These are phyloP conservation scores for Scartelaos histophorus DNA, from an alignment of 2,113 vertebrate species.

Conservation along the genomic window DNA sequence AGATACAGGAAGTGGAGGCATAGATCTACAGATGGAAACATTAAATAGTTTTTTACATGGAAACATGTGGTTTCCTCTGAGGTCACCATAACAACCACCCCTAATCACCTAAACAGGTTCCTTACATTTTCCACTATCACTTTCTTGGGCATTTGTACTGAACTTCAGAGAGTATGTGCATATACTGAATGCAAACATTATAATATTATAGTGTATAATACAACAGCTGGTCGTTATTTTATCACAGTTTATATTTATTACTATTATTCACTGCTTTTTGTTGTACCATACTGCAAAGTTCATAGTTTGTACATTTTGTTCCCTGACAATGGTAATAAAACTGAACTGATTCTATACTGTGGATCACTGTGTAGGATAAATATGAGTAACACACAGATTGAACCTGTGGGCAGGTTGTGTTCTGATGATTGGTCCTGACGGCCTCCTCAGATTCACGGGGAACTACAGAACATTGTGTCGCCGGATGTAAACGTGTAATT, in stretches of 20 bases:
- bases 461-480: constrained; percentile 31
- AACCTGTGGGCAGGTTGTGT: constrained; percentile 7
- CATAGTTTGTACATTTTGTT: no score
- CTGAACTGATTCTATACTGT: no score
- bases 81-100: constrained; percentile 21
- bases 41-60: constrained; percentile 4
- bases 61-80: constrained; percentile 8
- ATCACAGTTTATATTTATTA: neutral
- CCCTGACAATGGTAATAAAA: no score
- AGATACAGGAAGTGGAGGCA: neutral
- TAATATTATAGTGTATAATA: no score
- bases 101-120: constrained; percentile 13
- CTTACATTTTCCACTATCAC: constrained; percentile 7
- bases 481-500: constrained; percentile 53
- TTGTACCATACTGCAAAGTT: no score
- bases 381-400: neutral
- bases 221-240: no score
- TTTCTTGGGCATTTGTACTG: neutral
- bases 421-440: constrained; percentile 40
- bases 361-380: no score
- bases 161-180: neutral
- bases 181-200: no score
- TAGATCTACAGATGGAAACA: neutral
- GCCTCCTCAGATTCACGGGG: constrained; percentile 43
- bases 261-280: neutral